Base-by-base conservation (phyloP, 2,797 vertebrate genomes). In the Monodelphis domestica region DNA sequence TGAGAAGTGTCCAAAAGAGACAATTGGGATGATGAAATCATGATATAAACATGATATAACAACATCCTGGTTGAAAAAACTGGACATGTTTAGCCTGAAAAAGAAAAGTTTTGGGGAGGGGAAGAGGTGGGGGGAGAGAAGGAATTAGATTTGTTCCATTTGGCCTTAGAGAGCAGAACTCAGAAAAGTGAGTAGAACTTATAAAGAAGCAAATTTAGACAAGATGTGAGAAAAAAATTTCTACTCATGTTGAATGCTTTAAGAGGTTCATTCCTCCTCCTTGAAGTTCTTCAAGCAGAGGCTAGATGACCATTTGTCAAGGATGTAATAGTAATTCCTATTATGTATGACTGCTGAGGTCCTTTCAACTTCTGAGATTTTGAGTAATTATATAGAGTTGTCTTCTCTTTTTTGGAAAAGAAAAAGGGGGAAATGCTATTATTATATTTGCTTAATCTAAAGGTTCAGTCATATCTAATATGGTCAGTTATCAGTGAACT, bases 341-440 rank as follows among this genome's bases (percentile, higher is more conserved):
- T 50, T 84, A 4, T 63, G 24, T 78, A 45, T 78, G 10, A 0
- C 9, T 84, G 3, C 38, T 50, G 21, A 26, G 38, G 24, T 84
- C 38, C 24, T 14, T 84, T 84, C 70, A 38, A 38, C 11, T 26
- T 53, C 12, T 53, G 87, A 88, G 53, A 53, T 53, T 87, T 93
- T 29, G 88, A 90, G 53, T 26, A 12, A 12, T 5, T 7, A n/a
- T 90, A n/a, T 87, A 87, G 63, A 89, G 53, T 91, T 54, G 0
- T 53, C 52, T 94, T 96, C 93, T 87, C 91, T 89, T 87, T 96
- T 45, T 87, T 93, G 87, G 90, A 78, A 92, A 63, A 93, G 93
- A 90, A 91, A 89, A 57, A 50, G 54, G 95, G 90, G 78, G 30
- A 90, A 87, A 91, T 87, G 15, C 15, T 87, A 53, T 78, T 95